Base-by-base conservation (phyloP, 2,113 vertebrate genomes). In the Tonatia bakeri region DNA sequence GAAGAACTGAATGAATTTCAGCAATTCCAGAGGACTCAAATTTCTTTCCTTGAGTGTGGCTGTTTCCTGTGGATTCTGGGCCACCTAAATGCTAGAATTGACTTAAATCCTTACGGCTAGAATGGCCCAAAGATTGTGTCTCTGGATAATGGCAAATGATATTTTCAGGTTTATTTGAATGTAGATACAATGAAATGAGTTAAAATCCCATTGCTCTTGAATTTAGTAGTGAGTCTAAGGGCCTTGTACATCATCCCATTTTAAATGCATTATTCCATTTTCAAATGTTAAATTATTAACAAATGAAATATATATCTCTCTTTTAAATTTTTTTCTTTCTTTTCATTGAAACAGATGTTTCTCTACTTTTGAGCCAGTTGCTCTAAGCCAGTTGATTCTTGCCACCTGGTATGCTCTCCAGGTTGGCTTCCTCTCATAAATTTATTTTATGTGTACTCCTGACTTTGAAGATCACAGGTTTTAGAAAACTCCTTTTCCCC, bases 381-480 rank as follows among this genome's bases (percentile, higher is more conserved):
- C 54, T 40, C 43, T 87, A 56, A 86, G 67, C 70, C 85, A 73
- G 22, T 1, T 87, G 45, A 43, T 70, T 84, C 67, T 79, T 95
- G 40, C 22, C 26, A n/a, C n/a, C 28, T 72, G 43, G 40, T 56
- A 13, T n/a, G 47, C n/a, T 88, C 33, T 50, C 33, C 9, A 40
- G 31, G 15, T 80, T 95, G 56, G 5, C 65, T 97, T 95, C 89
- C 80, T 95, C 28, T 70, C 33, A 43, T 86, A 80, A 69, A 72
- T 70, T 56, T 59, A 91, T 72, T 76, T 96, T 45, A 28, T 77
- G 61, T 75, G 72, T 47, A 22, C 79, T 94, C 94, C 45, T 95
- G 91, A 43, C 79, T 95, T 96, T 94, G 89, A 96, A 97, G 82
- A 96, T 89, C 50, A 91, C 70, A 93, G 43, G 22, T 94, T 88